These are phyloP conservation scores for Chaunax sp. DNA, from an alignment of 2,797 vertebrate genomes.

Conservation along the genomic window DNA sequence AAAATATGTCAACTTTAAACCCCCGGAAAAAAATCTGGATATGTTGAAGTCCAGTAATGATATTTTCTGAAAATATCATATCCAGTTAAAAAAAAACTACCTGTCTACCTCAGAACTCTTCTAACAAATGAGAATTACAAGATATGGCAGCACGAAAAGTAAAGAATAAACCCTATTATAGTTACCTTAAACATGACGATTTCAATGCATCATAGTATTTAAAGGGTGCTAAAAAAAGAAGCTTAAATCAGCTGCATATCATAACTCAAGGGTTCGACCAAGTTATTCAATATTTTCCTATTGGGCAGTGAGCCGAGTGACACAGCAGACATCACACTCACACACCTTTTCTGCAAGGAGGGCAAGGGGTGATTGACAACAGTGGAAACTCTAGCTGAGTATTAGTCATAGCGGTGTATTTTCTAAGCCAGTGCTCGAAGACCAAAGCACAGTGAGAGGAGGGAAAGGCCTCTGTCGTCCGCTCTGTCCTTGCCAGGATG, in stretches of 20 bases:
- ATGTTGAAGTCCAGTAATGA: constrained; percentile 7
- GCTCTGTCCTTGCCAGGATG: constrained; percentile 36
- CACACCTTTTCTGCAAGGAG: constrained; percentile 56
- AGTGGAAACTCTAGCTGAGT: constrained; percentile 64
- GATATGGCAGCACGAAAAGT: constrained; percentile 38
- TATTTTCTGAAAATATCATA: constrained; percentile 9
- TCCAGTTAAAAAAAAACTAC: neutral
- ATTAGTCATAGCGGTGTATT: constrained; percentile 19
- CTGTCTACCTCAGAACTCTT: neutral
- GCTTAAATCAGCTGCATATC: constrained; percentile 39
- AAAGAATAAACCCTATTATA: no score
- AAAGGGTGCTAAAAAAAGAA: constrained; percentile 22
- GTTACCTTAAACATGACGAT: neutral
- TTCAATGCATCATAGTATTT: constrained; percentile 11
- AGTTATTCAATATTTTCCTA: constrained; percentile 72
- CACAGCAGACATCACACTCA: constrained; percentile 49
- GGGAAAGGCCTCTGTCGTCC: constrained; percentile 34
- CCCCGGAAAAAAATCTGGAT: constrained; percentile 38
- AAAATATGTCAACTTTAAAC: constrained; percentile 28
- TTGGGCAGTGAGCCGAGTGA: constrained; percentile 44
- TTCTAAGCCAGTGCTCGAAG: constrained; percentile 17
- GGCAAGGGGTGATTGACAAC: constrained; percentile 50
- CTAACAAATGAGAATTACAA: constrained; percentile 24
- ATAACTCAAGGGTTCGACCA: constrained; percentile 53
- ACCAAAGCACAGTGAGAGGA: constrained; percentile 50